Base-by-base conservation (phyloP, 2,888 invertebrate species). In the Melieria crassipennis region DNA sequence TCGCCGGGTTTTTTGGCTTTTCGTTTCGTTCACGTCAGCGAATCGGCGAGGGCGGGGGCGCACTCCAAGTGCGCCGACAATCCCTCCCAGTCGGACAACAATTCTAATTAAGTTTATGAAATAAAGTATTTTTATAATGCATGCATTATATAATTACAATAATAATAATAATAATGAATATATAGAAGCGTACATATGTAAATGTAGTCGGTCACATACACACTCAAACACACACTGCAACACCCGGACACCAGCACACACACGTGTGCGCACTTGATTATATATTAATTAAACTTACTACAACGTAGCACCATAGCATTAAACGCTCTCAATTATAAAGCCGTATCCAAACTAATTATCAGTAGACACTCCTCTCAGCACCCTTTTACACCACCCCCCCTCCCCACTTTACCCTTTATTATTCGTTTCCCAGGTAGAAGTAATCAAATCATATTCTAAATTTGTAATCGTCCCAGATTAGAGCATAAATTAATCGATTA, bases 41-140 rank as follows among this genome's bases (percentile, higher is more conserved):
- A 67, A 60, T 69, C 68, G 73, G 64, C 74, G 74, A 77, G 76
- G 73, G 70, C 75, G 70, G 68, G 70, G 69, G 63, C 70, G 55
- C 65, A 65, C 65, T 66, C 63, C 62, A 62, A 72, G 74, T 75
- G 79, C 72, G 79, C 75, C 72, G 69, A 75, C 65, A 56, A 48
- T 43, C 48, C 60, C 66, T 61, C 60, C 61, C 60, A 50, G 42
- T 45, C 61, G 50, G 16, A 70, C 13, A 65, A 30, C 30, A 30
- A 30, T 30, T 80, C 80, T 80, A 73, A 68, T 81, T 81, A 79
- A 81, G 79, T 81, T 81, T 75, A 78, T 68, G 61, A 48, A 77
- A 75, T 72, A 77, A 81, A 80, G 83, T 84, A 84, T 84, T 84
- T 84, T 84, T 84, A 84, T 84, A 84, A 83, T 84, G 82, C 84